Conservation (phyloP, 2,797 vertebrate species). For the Oreochromis grahami region DNA sequence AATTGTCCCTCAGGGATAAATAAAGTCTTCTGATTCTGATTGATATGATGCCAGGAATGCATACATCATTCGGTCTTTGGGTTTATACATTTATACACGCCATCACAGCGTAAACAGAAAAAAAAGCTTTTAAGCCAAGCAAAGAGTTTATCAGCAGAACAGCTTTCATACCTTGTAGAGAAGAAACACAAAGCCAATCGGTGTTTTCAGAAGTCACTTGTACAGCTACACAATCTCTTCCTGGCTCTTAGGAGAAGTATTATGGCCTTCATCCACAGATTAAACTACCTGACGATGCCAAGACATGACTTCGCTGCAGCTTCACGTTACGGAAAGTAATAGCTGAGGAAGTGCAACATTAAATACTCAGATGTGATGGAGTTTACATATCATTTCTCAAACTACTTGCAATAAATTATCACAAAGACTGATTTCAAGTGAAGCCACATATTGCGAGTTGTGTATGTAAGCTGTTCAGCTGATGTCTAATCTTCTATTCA, state of each 20-base stretch:
- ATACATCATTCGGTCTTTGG: not conserved
- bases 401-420: not conserved
- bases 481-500: not conserved
- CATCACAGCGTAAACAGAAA: not conserved
- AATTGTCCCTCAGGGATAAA: too few relatives aligned
- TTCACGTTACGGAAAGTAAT: not conserved
- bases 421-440: not conserved
- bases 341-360: not conserved
- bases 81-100: not conserved
- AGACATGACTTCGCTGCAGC: not conserved
- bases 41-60: not conserved
- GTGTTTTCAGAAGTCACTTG: not conserved
- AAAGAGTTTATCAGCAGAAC: constrained; percentile 7
- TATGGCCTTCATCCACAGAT: not conserved
- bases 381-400: not conserved
- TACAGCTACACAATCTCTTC: not conserved
- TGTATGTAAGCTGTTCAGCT: not conserved
- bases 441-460: not conserved
- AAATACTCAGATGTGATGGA: not conserved
- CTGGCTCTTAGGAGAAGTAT: not conserved
- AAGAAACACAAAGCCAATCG: not conserved
- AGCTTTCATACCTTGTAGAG: not conserved
- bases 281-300: not conserved
- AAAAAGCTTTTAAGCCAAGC: not conserved
- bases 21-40: too few relatives aligned